phyloP scores from a whole-genome alignment of 2,797 vertebrate genomes.

The Hypotaenidia okinawae region DNA sequence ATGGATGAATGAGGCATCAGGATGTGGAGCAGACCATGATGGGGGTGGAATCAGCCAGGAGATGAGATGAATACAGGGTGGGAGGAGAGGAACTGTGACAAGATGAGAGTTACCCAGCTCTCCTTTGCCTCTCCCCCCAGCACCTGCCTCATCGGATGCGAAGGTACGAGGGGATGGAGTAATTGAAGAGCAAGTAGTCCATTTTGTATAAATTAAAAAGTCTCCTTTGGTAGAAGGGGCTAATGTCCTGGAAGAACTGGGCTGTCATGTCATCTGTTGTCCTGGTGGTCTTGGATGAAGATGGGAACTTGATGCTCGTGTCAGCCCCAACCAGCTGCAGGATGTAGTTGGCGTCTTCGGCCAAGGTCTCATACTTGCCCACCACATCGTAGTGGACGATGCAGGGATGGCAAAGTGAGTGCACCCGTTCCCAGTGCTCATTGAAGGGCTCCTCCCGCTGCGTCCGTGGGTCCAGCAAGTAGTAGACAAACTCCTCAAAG shows the following conservation, averaged over 20 bases:
- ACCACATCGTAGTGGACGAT: slow-evolving; percentile 93
- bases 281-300: slow-evolving; percentile 80
- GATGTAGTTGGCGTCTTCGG: slow-evolving; percentile 86
- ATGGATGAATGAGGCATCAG: neutral
- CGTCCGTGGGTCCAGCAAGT: slow-evolving; percentile 90
- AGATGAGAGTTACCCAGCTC: slow-evolving; percentile 50
- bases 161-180: slow-evolving; percentile 89
- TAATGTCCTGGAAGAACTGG: slow-evolving; percentile 90
- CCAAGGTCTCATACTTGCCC: slow-evolving; percentile 94
- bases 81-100: neutral
- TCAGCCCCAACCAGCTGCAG: slow-evolving; percentile 84
- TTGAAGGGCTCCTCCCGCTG: slow-evolving; percentile 90
- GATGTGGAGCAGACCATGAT: neutral
- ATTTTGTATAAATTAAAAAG: slow-evolving; percentile 94
- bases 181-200: slow-evolving; percentile 97
- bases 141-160: slow-evolving; percentile 80
- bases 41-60: neutral
- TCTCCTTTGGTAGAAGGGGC: slow-evolving; percentile 91
- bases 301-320: slow-evolving; percentile 82
- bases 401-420: slow-evolving; percentile 95
- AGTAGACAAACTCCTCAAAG: slow-evolving; percentile 92
- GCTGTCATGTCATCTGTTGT: slow-evolving; percentile 85
- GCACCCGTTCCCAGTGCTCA: slow-evolving; percentile 95
- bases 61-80: neutral
- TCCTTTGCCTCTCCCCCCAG: neutral